Conservation (phyloP, 2,113 vertebrate genomes). For the Sturnus vulgaris region DNA sequence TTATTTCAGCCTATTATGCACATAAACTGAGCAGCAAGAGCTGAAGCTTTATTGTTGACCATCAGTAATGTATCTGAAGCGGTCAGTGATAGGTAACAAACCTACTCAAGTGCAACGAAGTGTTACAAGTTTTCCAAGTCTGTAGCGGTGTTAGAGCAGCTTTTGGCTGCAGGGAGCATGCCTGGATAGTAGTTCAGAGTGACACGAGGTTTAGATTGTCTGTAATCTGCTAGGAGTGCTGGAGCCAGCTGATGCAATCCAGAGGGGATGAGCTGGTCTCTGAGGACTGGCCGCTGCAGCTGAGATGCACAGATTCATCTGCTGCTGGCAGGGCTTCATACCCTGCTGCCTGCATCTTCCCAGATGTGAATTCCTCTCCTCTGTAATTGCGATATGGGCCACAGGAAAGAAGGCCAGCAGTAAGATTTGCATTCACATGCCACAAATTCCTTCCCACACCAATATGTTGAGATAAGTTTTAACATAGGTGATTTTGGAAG, state of each 20-base stretch:
- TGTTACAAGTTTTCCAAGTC: background rate
- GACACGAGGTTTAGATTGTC: slow-evolving; percentile 46
- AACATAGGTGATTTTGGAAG: background rate
- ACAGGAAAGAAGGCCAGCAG: slow-evolving; percentile 15
- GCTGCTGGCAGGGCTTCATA: slow-evolving; percentile 31
- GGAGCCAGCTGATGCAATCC: slow-evolving; percentile 51
- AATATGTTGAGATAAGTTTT: background rate
- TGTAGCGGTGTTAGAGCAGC: background rate
- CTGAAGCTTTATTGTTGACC: background rate
- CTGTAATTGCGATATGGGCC: slow-evolving; percentile 9
- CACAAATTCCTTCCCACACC: slow-evolving; percentile 29
- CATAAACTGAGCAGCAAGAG: background rate
- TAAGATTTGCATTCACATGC: slow-evolving; percentile 13
- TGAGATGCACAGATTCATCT: slow-evolving; percentile 24
- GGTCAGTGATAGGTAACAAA: background rate
- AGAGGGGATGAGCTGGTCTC: slow-evolving; percentile 14
- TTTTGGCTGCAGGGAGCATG: background rate
- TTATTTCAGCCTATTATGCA: background rate
- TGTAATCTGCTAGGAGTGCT: slow-evolving; percentile 24
- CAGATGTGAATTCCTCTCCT: slow-evolving; percentile 55
- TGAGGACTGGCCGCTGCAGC: background rate
- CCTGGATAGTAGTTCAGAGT: slow-evolving; percentile 10
- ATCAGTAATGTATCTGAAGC: background rate
- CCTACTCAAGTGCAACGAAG: background rate
- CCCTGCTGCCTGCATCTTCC: slow-evolving; percentile 37